Evolutionary conservation across 2,888 invertebrate genomes (phyloP), one percentile per base, ranked within the genome.

Genomic region (Podabrus alpinus): DNA sequence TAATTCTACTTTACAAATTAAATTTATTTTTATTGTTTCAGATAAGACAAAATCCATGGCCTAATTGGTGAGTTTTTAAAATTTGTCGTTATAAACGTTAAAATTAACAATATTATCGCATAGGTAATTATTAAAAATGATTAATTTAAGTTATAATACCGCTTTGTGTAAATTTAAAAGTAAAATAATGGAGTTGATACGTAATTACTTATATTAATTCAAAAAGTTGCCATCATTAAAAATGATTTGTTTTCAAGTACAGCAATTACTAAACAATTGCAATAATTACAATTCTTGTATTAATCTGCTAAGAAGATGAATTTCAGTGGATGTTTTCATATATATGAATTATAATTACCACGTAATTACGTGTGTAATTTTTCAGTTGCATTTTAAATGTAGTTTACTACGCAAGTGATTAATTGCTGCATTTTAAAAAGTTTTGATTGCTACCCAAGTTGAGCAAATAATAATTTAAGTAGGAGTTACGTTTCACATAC

Each of bases 241-340:
- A 64, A 64, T 64, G 62, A 64, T 64, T 64, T 64, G 62, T 64
- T 64, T 64, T 19, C 62, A 17, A 64, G 62, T 64, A 64, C 21
- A 64, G 62, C 62, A 64, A 64, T 64, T 64, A 64, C 62, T 19
- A n/a, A 64, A 64, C 62, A 64, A 64, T 64, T 64, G 62, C 62
- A 64, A 64, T 64, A 64, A 64, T 64, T 64, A 64, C 19, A 64
- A 64, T 64, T 64, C 62, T 64, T 64, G 62, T 64, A 64, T 64
- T 64, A 64, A 64, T 64, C 62, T 64, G 19, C 19, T 64, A 64
- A 64, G 62, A 64, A 64, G 62, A 64, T 16, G 62, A 64, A 64
- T 64, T 64, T 64, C 16, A 64, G 62, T 64, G 13, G 62, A 19
- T 45, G 45, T 17, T 29, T 29, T 29, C 13, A 29, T 29, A 13